phyloP scores from a whole-genome alignment of 2,113 vertebrate species.

The Pseudopodoces humilis region DNA sequence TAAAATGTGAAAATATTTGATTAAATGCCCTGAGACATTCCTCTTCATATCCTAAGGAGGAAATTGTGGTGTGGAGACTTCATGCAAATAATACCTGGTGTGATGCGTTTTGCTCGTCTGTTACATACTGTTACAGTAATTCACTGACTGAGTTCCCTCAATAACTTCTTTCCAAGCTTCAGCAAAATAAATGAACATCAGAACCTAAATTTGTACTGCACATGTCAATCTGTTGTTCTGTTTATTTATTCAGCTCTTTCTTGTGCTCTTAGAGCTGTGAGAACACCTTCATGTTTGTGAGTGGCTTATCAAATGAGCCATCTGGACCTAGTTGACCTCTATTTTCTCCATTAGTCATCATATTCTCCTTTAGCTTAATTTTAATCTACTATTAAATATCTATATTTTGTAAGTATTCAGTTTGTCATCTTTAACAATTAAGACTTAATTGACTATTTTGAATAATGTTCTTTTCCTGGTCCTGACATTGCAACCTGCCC shows the following conservation, averaged over 20 bases:
- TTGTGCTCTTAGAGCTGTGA: background rate
- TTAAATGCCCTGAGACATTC: background rate
- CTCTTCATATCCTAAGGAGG: background rate
- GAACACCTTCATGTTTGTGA: background rate
- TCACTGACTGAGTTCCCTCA: background rate
- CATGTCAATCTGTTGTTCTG: background rate
- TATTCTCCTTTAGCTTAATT: background rate
- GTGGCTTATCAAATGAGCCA: background rate
- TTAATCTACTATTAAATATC: background rate
- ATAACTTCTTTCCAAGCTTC: background rate
- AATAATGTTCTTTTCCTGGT: background rate
- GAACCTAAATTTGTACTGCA: background rate
- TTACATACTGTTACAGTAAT: background rate
- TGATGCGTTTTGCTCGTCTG: background rate
- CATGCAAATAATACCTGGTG: background rate
- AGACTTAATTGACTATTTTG: background rate
- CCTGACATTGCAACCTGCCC: background rate
- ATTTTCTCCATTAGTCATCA: background rate
- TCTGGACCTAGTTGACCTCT: background rate
- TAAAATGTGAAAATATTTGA: constrained; percentile 28
- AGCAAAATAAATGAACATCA: background rate
- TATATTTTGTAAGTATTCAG: background rate
- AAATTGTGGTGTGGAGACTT: background rate
- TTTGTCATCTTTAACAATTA: background rate
- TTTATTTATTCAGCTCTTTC: background rate